Evolutionary conservation across 2,113 vertebrate species (phyloP), one percentile per base, ranked within the genome.

Genomic region (Oxygymnocypris stewartii): DNA sequence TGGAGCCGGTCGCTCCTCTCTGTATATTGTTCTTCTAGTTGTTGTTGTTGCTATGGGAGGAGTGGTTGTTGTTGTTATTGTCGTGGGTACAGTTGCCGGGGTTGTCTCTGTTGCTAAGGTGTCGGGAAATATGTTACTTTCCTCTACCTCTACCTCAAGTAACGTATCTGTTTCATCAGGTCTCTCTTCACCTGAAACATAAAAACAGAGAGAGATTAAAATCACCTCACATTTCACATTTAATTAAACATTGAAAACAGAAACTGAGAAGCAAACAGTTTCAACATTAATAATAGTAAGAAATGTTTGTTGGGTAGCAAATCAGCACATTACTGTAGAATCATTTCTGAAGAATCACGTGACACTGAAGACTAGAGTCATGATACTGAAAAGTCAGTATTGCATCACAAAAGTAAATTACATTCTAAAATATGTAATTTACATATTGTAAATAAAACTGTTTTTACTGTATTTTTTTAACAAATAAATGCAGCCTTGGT

Each of bases 81-180:
- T 85, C 2, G 77, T 85, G 31, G 81, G 31, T 8, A 88, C 54
- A 14, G 83, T 82, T 71, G 54, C 9, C 18, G 35, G 9, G 6
- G n/a, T 42, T 1, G 35, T 63, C 13, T 87, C 12, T 0, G 90
- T 79, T 0, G 1, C 71, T 35, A 87, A 20, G 0, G 86, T 92
- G 82, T 89, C 89, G 5, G 89, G 87, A 0, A 6, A 6, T 61
- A 93, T 92, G 0, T 1, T 51, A 1, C 91, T 89, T 82, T 73
- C 89, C 0, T 81, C 80, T 54, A 91, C 40, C 0, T 79, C 81
- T 44, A 92, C 82, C 2, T 86, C 79, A n/a, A 57, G 87, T 61
- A 88, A 35, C 0, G 79, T 86, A 2, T 88, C 84, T 0, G 89
- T 90, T 57, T 95, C 93, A 0, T 92, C 90, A 0, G 90, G 87